Evolutionary conservation across 2,113 vertebrate genomes (phyloP), one percentile per base, ranked within the genome.

Genomic region (Tor tambroides): DNA sequence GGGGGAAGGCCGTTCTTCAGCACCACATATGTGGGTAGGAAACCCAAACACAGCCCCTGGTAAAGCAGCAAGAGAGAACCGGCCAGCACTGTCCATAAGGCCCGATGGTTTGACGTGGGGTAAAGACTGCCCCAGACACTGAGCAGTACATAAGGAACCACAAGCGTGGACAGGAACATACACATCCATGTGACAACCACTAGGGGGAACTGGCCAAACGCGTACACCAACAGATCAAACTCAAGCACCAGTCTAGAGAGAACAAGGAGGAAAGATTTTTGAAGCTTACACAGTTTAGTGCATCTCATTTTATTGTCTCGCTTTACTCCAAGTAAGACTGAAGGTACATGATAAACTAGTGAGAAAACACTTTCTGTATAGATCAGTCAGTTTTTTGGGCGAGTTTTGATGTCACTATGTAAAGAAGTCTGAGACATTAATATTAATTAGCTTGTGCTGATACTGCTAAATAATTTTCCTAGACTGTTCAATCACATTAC

Each of bases 151-250:
- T 96, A 99, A 0, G 98, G 98, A 85, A 98, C 32, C 12, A 92
- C 15, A n/a, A 98, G 89, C 1, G 93, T 96, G 5, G 95, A 95
- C 85, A 96, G 86, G 89, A 98, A 98, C 98, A 99, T 99, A 92
- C 92, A 95, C 35, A 96, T 90, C 97, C 98, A 99, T 0, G 96
- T 96, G 85, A 93, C 96, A 85, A 97, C 89, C 69, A 97, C 98
- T 12, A 97, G 71, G 14, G 95, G 94, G 63, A 97, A 91, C 91
- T 96, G 96, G 49, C 98, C 97, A 91, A 99, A 99, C 17, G 96
- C 96, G 0, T 96, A 98, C 65, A 96, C 96, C 85, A 99, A 88
- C 38, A 99, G 94, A 91, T 95, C 96, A 93, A 99, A 99, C 89
- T 98, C 97, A 75, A 99, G 89, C 87, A 99, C 98, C 90, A 98